phyloP scores from a whole-genome alignment of 2,888 invertebrate species.

The Apodemia zela region DNA sequence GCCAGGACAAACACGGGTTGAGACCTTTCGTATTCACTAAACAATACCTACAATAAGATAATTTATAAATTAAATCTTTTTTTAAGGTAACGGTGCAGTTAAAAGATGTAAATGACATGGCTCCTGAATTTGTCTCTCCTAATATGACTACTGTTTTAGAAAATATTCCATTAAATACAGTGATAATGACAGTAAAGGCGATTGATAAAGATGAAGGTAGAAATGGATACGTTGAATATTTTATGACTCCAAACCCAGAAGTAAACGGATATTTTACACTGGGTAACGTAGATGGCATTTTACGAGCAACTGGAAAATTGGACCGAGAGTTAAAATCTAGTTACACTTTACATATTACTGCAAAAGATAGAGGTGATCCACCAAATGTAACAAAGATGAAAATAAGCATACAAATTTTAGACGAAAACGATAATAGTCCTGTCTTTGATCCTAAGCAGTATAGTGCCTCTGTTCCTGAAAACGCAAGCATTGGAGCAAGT shows the following conservation, averaged over 20 bases:
- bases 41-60: neutral
- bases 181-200: constrained; percentile 94
- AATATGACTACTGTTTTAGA: constrained; percentile 90
- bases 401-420: constrained; percentile 87
- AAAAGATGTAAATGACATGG: constrained; percentile 95
- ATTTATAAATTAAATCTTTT: constrained; percentile 49
- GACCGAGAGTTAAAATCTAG: constrained; percentile 90
- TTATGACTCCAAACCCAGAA: constrained; percentile 84
- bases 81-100: constrained; percentile 88
- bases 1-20: too few relatives aligned
- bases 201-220: constrained; percentile 94
- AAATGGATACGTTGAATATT: constrained; percentile 94
- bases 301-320: constrained; percentile 91
- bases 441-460: constrained; percentile 94
- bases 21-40: neutral
- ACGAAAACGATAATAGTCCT: constrained; percentile 95
- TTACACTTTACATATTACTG: constrained; percentile 89
- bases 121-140: constrained; percentile 90
- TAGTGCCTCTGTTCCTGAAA: constrained; percentile 94
- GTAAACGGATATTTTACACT: constrained; percentile 87
- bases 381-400: constrained; percentile 85
- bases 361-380: constrained; percentile 93
- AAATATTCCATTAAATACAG: constrained; percentile 91
- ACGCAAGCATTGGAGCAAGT: constrained; percentile 95
- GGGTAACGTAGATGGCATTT: constrained; percentile 92